Base-by-base conservation (phyloP, 2,888 invertebrate species). In the Carabus problematicus region DNA sequence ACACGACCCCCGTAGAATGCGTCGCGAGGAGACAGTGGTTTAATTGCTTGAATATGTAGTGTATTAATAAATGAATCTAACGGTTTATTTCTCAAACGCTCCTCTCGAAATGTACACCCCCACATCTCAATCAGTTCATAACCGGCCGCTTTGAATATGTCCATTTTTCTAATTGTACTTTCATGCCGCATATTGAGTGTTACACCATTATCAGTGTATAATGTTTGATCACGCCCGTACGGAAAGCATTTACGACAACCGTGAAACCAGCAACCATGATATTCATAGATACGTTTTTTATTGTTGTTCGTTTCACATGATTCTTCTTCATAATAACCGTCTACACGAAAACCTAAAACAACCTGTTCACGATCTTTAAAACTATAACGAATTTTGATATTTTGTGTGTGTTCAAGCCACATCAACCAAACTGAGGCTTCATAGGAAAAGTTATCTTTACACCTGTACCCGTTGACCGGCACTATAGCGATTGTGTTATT, bases 141-240 rank as follows among this genome's bases (percentile, higher is more conserved):
- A 9, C 16, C 16, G 8, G 55, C 55, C 9, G 19, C 29, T 54
- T 14, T 54, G 7, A 16, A 54, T 14, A 54, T 54, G 8, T 54
- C 55, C n/a, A 54, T 54, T 54, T 54, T 56, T 56, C 29, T 19
- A 56, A 56, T 11, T 29, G 39, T 56, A 40, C 39, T 40, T 29
- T 56, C 56, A 29, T 29, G 40, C 6, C 56, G 19, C 2, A 56
- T n/a, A 56, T 56, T 56, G 14, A 40, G 4, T 11, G 52, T 18
- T 19, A 8, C 8, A 11, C 16, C 29, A 41, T 9, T 16, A 47
- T 73, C 18, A 59, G 41, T 19, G 54, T 52, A 64, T 71, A 72
- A 29, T 71, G 66, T 70, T 71, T 72, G 59, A 70, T 56, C 58
- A 55, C 70, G 1, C 18, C 16, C 4, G 72, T 55, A 7, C 12